These are phyloP conservation scores for Drosophila orena DNA, from an alignment of 1,140 invertebrate genomes.

Conservation along the genomic window DNA sequence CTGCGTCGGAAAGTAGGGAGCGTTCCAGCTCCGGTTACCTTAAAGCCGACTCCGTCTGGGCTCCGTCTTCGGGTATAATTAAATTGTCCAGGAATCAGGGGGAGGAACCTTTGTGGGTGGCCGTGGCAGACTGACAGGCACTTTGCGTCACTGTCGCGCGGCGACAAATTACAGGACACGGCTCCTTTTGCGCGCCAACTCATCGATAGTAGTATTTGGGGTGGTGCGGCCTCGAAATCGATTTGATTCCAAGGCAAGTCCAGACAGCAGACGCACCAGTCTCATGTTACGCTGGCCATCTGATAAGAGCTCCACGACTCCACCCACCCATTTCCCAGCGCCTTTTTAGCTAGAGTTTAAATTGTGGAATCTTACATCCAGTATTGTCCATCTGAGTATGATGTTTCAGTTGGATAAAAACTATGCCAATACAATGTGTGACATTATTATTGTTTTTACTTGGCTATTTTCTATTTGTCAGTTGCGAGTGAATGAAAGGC, in stretches of 20 bases:
- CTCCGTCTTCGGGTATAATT: slow-evolving; percentile 42
- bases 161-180: slow-evolving; percentile 73
- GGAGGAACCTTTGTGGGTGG: slow-evolving; percentile 5
- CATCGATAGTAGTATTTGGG: slow-evolving; percentile 36
- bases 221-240: slow-evolving; percentile 56
- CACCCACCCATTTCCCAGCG: background rate
- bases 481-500: too few relatives aligned
- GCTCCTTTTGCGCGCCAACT: slow-evolving; percentile 46
- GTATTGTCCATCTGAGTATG: background rate
- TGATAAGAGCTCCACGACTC: slow-evolving; percentile 36
- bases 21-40: slow-evolving; percentile 32
- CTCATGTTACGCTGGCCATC: slow-evolving; percentile 61
- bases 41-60: slow-evolving; percentile 27
- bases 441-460: too few relatives aligned
- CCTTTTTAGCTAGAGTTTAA: background rate
- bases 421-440: too few relatives aligned
- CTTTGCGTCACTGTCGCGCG: slow-evolving; percentile 51
- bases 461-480: too few relatives aligned
- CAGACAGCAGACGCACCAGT: slow-evolving; percentile 48
- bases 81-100: slow-evolving; percentile 46
- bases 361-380: background rate
- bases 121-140: slow-evolving; percentile 27
- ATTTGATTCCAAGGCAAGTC: slow-evolving; percentile 66
- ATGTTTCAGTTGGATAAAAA: background rate
- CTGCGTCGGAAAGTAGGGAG: slow-evolving; percentile 31